Evolutionary conservation across 2,797 vertebrate genomes (phyloP), one percentile per base, ranked within the genome.

Genomic region (Aphelocoma californica): DNA sequence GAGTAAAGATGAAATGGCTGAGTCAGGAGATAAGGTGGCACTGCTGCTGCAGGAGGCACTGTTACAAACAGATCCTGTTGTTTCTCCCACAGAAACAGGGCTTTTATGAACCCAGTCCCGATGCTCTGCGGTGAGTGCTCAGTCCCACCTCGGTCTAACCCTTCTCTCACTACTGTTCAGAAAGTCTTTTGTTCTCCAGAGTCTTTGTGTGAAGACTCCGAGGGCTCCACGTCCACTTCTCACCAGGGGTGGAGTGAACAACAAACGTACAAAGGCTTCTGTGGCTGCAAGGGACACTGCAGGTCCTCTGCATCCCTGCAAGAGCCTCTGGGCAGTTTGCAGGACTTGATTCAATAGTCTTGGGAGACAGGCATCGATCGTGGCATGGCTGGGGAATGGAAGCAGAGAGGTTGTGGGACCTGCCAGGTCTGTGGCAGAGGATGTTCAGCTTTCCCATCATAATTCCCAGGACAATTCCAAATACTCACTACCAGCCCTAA

Each of bases 91-190:
- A 99, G 99, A 98, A 98, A 96, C 98, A 98, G 31, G 98, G 98
- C 81, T 98, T 98, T 95, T 99, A 99, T 83, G 98, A 99, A 92
- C 98, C 98, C 40, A 97, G 97, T 58, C 53, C 66, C 12, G 98
- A 97, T 6, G 96, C 95, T 72, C 64, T 96, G 66, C 96, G 97
- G 99, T 99, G 96, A 98, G 99, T 98, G 77, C 65, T 48, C 32
- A 23, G 40, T 56, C 45, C 81, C 36, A 15, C 61, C 31, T 65
- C 73, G 44, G 4, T 45, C 42, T 69, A n/a, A 31, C 56, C 73
- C 47, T 84, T 32, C 60, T 53, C 51, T 74, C 29, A 8, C 57
- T 48, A 34, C 58, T 36, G 20, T 60, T 83, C 70, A 38, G 29
- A 74, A 93, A n/a, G 64, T 66, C 32, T 53, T 93, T 88, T 93